Percentiles rank a stretch among this genome's conserved stretches.
Evolutionary conservation across 2,113 vertebrate species (phyloP).

Genomic region (Gopherus evgoodei): DNA sequence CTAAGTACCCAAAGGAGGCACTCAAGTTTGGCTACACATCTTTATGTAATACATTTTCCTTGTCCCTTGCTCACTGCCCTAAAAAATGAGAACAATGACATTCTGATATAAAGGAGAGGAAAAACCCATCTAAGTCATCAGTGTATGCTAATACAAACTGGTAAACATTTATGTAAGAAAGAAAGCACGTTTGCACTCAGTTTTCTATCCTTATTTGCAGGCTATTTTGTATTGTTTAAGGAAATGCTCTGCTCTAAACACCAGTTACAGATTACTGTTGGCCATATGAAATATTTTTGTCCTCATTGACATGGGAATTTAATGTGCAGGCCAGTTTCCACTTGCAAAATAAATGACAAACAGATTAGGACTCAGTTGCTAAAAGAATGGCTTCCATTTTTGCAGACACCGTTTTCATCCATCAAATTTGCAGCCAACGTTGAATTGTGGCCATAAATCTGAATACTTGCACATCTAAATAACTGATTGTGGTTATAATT

Average conservation of each 20-base stretch:
- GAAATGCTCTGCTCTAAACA: not conserved
- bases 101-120: not conserved
- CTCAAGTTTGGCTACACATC: not conserved
- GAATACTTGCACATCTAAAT: not conserved
- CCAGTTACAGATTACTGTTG: not conserved
- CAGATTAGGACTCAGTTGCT: not conserved
- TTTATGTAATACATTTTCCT: not conserved
- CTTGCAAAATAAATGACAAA: conserved; percentile 12
- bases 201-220: conserved; percentile 12
- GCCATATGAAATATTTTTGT: not conserved
- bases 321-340: not conserved
- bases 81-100: not conserved
- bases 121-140: not conserved
- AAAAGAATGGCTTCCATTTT: not conserved
- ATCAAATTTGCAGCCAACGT: accelerated
- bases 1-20: not conserved
- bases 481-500: not conserved
- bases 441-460: not conserved
- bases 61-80: not conserved
- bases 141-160: not conserved
- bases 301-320: not conserved
- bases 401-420: not conserved
- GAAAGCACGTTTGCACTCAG: not conserved
- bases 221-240: conserved; percentile 24
- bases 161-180: not conserved